phyloP scores from a whole-genome alignment of 2,797 vertebrate genomes.

The Crenuchus spilurus region DNA sequence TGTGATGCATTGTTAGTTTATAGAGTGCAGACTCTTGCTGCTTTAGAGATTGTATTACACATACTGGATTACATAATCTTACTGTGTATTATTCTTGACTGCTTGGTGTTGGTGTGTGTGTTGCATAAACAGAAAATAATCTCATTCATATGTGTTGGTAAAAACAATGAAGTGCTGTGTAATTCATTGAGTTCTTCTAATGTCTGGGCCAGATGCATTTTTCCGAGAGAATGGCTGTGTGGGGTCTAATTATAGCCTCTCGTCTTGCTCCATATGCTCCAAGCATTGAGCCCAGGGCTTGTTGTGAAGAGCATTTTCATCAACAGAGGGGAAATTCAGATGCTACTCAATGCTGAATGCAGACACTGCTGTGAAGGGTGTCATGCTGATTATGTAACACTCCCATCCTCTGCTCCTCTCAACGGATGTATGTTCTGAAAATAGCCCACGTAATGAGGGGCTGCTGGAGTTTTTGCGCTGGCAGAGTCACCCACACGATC shows the following conservation, averaged over 20 bases:
- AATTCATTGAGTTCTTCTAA: conserved; percentile 5
- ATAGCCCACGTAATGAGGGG: conserved; percentile 59
- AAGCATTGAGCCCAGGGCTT: conserved; percentile 58
- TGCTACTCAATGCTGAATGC: conserved; percentile 47
- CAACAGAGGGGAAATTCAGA: conserved; percentile 44
- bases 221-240: conserved; percentile 37
- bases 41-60: background rate
- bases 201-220: conserved; percentile 1
- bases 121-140: background rate
- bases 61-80: background rate
- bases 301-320: conserved; percentile 59
- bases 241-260: conserved; percentile 62
- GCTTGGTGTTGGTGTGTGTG: background rate
- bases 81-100: too few relatives aligned
- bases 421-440: conserved; percentile 63
- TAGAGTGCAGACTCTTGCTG: background rate
- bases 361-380: conserved; percentile 53
- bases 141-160: background rate
- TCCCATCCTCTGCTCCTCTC: conserved; percentile 65
- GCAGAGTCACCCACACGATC: conserved; percentile 16
- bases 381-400: conserved; percentile 62
- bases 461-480: conserved; percentile 18
- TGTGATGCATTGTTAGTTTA: background rate
- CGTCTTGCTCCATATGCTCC: conserved; percentile 59
- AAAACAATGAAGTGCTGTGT: conserved; percentile 12